Conservation (phyloP, 2,888 invertebrate species). For the Scaptodrosophila latifasciaeformis region DNA sequence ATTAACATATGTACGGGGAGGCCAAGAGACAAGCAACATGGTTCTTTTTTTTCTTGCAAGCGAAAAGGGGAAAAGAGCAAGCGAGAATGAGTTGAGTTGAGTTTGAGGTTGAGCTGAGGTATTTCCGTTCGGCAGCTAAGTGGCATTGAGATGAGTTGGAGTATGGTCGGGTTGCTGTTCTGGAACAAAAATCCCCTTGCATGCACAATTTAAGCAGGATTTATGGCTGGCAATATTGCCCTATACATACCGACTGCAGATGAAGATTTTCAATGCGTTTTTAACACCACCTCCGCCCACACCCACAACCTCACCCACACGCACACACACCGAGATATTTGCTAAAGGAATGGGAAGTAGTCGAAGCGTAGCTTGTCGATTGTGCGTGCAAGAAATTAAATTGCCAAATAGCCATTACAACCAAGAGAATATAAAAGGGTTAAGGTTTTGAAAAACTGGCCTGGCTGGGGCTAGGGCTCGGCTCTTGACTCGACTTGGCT, state of each 20-base stretch:
- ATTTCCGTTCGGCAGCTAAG: constrained; percentile 41
- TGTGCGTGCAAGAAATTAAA: constrained; percentile 66
- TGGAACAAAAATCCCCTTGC: constrained; percentile 65
- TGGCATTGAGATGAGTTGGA: constrained; percentile 25
- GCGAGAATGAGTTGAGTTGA: background rate
- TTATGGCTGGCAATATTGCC: constrained; percentile 65
- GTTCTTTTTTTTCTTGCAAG: constrained; percentile 13
- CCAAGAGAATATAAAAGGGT: constrained; percentile 54
- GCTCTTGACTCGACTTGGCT: constrained; percentile 33
- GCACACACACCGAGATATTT: background rate
- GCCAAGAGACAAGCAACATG: constrained; percentile 27
- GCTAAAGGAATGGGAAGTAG: background rate
- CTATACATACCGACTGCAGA: constrained; percentile 25
- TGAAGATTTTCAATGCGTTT: constrained; percentile 30
- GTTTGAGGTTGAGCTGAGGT: constrained; percentile 26
- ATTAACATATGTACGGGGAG: constrained; percentile 63
- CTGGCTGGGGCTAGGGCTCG: constrained; percentile 8
- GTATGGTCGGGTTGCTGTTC: constrained; percentile 34
- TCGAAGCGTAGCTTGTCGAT: constrained; percentile 42
- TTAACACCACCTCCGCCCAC: background rate
- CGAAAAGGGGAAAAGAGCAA: too few relatives aligned
- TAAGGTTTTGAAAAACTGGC: constrained; percentile 37
- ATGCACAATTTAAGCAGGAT: constrained; percentile 67
- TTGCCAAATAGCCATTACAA: constrained; percentile 62
- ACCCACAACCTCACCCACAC: background rate